Evolutionary conservation across 2,797 vertebrate species (phyloP).

Genomic region (Momotus momota): DNA sequence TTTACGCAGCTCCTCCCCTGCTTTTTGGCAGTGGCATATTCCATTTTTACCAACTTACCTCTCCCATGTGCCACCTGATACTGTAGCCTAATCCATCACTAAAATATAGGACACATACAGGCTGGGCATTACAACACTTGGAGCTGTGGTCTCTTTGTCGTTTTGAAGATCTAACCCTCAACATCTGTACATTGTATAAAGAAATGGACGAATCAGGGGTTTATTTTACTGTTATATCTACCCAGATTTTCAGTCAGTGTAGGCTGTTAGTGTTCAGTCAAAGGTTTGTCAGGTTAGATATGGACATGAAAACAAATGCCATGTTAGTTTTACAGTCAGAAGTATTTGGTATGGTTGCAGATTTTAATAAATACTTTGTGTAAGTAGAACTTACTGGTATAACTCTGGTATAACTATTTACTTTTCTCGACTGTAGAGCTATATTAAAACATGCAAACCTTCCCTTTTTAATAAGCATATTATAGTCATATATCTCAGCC

Average conservation of each 20-base stretch:
- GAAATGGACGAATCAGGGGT: not conserved
- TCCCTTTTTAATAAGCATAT: not conserved
- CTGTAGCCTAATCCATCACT: fast-evolving
- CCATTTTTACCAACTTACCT: not conserved
- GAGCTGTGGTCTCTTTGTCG: not conserved
- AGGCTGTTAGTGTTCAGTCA: not conserved
- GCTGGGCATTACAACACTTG: not conserved
- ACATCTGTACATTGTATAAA: not conserved
- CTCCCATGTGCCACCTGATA: not conserved
- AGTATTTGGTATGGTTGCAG: not conserved
- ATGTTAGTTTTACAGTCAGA: not conserved
- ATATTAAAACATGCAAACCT: not conserved
- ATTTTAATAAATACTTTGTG: not conserved
- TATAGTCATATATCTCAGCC: not conserved
- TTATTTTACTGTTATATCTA: not conserved
- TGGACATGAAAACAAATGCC: not conserved
- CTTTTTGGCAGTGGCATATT: not conserved
- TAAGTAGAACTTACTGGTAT: not conserved
- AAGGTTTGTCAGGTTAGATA: not conserved
- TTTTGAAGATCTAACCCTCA: not conserved
- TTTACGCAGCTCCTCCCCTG: not conserved
- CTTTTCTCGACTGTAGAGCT: not conserved
- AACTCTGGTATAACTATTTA: not conserved
- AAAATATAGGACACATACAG: fast-evolving
- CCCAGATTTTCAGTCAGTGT: not conserved